A percentile compares a stretch with the other conserved stretches of the same genome.
These are phyloP conservation scores for Neoaliturus tenellus DNA, from an alignment of 2,888 invertebrate species.

Conservation along the genomic window DNA sequence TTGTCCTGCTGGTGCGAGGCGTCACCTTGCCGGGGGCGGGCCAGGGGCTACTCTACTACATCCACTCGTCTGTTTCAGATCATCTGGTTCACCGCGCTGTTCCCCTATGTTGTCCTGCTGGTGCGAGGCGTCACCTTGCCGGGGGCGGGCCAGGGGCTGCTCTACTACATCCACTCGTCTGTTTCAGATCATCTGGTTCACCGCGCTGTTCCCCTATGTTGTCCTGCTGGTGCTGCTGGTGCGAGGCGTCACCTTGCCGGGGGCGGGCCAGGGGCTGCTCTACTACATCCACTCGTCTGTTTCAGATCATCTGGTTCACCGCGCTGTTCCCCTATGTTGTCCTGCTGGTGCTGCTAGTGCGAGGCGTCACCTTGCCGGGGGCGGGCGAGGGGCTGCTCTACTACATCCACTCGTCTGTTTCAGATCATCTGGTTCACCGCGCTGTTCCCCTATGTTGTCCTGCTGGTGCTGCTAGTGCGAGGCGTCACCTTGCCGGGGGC, in stretches of 20 bases:
- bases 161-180: slow-evolving; percentile 71
- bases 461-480: slow-evolving; percentile 79
- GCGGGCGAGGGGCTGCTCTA: slow-evolving; percentile 79
- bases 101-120: slow-evolving; percentile 83
- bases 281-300: slow-evolving; percentile 75
- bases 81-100: slow-evolving; percentile 87
- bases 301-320: slow-evolving; percentile 84
- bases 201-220: slow-evolving; percentile 84
- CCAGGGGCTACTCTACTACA: slow-evolving; percentile 77
- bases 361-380: slow-evolving; percentile 82
- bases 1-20: slow-evolving; percentile 81
- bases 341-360: slow-evolving; percentile 79
- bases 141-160: slow-evolving; percentile 79
- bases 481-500: slow-evolving; percentile 83
- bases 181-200: slow-evolving; percentile 83
- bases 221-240: slow-evolving; percentile 81
- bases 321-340: slow-evolving; percentile 85
- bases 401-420: slow-evolving; percentile 73
- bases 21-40: slow-evolving; percentile 81
- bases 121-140: slow-evolving; percentile 81
- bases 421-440: slow-evolving; percentile 87
- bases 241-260: slow-evolving; percentile 81
- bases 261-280: slow-evolving; percentile 79
- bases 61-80: slow-evolving; percentile 71
- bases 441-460: slow-evolving; percentile 83